Base-by-base conservation (phyloP, 2,888 invertebrate species). In the Thereva unica region DNA sequence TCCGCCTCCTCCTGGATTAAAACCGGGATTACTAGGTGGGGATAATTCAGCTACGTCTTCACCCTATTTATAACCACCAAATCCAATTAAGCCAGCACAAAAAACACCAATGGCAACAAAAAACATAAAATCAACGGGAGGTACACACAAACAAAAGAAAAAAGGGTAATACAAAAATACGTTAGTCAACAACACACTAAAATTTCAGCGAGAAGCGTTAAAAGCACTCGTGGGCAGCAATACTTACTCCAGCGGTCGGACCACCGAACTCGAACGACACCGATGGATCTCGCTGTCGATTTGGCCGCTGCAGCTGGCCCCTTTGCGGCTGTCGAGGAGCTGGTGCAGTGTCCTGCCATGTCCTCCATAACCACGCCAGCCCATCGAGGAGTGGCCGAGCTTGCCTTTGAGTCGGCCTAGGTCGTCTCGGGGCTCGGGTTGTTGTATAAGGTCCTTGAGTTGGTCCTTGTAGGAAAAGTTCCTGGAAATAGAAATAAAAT, bases 291-390 rank as follows among this genome's bases (percentile, higher is more conserved):
- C 35, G 45, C 6, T 37, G 47, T 44, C 45, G 41, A 34, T n/a
- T 38, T 4, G 38, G 45, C 34, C 23, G 35, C 5, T 42, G 70
- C 53, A 4, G 68, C 55, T 34, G 55, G 44, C 23, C 23, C 23
- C 23, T 23, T 23, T 23, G 23, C 23, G 66, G 64, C n/a, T 83
- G 71, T 74, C 73, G 61, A 6, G 79, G 74, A 4, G 79, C 82
- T 8, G 84, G 83, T 3, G 76, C 82, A 8, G 85, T 85, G 42
- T 85, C 84, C 55, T 84, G 80, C 85, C 85, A 85, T 72, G 84
- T 83, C 75, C 84, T 83, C 85, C 85, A 85, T 8, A 85, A 76
- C 85, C 85, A 85, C 34, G 84, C 82, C 54, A 85, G 74, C n/a
- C 85, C 85, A 55, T 85, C 85, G 68, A 85, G 72, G 54, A 85